Conservation (phyloP, 2,888 invertebrate species). For the Acronicta leporina region DNA sequence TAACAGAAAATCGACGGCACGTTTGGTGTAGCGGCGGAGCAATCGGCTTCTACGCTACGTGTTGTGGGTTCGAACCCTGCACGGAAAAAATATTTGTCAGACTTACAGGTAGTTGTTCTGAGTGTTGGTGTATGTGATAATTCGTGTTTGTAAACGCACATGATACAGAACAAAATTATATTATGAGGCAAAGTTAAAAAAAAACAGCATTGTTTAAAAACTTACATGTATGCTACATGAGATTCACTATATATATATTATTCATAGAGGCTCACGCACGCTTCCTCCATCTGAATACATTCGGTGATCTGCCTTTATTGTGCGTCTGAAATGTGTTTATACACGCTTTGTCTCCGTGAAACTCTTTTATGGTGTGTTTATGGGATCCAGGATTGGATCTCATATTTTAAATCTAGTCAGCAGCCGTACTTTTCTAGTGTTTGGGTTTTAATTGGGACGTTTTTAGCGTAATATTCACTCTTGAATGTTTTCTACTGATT, state of each 20-base stretch:
- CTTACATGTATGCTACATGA: constrained; percentile 38
- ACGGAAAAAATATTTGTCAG: too few relatives aligned
- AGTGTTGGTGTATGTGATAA: too few relatives aligned
- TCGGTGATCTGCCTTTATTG: constrained; percentile 54
- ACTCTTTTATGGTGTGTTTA: constrained; percentile 56
- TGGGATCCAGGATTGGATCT: constrained; percentile 43
- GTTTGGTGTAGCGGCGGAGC: too few relatives aligned
- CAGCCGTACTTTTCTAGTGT: constrained; percentile 1
- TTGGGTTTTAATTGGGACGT: background rate
- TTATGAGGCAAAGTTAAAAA: constrained; percentile 23
- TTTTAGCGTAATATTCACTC: background rate
- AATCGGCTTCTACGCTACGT: too few relatives aligned
- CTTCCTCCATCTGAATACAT: constrained; percentile 50
- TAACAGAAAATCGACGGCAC: too few relatives aligned
- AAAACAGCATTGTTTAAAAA: constrained; percentile 10
- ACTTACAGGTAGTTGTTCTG: too few relatives aligned
- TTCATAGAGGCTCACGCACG: constrained; percentile 55
- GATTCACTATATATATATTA: constrained; percentile 57
- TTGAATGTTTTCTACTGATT: too few relatives aligned
- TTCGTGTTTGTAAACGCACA: too few relatives aligned
- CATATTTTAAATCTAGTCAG: constrained; percentile 45
- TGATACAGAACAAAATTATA: too few relatives aligned
- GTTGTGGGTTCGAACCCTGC: too few relatives aligned
- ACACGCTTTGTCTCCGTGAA: constrained; percentile 50
- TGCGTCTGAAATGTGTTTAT: constrained; percentile 56